Percentiles rank a stretch among this genome's conserved stretches.
These are phyloP conservation scores for Aspidoscelis tigris DNA, from an alignment of 2,113 vertebrate species.

Conservation along the genomic window DNA sequence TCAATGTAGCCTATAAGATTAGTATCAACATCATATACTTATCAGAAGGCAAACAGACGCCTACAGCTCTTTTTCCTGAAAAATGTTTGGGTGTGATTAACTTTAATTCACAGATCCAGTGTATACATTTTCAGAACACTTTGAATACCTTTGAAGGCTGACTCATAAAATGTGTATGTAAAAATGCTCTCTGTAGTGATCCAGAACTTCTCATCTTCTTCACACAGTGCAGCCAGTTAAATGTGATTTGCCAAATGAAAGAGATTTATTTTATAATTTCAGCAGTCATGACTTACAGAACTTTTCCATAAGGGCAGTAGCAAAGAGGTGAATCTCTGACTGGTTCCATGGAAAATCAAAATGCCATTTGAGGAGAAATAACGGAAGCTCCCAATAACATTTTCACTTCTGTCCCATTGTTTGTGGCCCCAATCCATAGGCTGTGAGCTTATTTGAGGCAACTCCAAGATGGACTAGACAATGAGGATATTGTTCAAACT, in stretches of 20 bases:
- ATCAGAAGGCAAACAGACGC: slow-evolving; percentile 41
- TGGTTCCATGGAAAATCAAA: not conserved
- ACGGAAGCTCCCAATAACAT: not conserved
- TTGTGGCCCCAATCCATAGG: no score
- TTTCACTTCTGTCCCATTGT: not conserved
- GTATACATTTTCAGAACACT: not conserved
- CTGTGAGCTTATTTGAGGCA: no score
- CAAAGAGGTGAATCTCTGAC: no score
- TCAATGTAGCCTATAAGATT: slow-evolving; percentile 57
- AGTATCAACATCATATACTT: slow-evolving; percentile 43
- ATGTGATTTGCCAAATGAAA: not conserved
- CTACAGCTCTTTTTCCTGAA: slow-evolving; percentile 7
- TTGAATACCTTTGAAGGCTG: not conserved
- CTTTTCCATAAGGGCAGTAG: no score
- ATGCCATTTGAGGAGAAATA: not conserved
- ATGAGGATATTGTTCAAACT: not conserved
- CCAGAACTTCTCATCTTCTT: slow-evolving; percentile 1
- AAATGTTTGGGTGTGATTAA: slow-evolving; percentile 27
- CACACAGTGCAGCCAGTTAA: not conserved
- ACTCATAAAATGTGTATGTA: slow-evolving; percentile 6
- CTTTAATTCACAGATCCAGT: not conserved
- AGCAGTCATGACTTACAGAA: not conserved
- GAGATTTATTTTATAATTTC: not conserved
- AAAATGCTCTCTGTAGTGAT: not conserved
- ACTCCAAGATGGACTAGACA: no score